Conservation (phyloP, 2,113 vertebrate genomes). For the Cichladusa arquata region DNA sequence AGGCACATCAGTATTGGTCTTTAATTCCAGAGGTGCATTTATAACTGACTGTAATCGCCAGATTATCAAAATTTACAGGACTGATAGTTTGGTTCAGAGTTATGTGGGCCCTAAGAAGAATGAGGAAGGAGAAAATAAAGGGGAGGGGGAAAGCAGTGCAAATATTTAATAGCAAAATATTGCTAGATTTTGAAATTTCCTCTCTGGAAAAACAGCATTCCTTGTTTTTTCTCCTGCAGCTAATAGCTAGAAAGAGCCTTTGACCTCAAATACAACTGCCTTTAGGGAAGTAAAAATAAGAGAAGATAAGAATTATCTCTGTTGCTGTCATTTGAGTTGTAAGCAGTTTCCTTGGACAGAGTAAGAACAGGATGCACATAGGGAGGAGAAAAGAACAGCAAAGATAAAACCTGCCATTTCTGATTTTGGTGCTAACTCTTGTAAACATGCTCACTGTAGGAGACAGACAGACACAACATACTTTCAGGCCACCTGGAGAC, state of each 20-base stretch:
- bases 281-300: neutral
- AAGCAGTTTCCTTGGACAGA: neutral
- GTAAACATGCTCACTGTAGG: conserved; percentile 24
- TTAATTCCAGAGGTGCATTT: neutral
- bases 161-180: neutral
- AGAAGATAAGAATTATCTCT: neutral
- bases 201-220: neutral
- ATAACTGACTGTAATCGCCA: neutral
- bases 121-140: neutral
- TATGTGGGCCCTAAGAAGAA: neutral
- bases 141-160: neutral
- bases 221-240: neutral
- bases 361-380: neutral
- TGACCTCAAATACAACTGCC: neutral
- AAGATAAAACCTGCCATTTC: conserved; percentile 21
- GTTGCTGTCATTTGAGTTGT: neutral
- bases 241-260: neutral
- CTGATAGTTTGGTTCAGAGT: neutral
- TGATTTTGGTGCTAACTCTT: conserved; percentile 32
- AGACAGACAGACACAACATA: conserved; percentile 63
- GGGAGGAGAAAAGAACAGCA: conserved; percentile 32
- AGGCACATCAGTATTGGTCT: neutral
- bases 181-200: neutral
- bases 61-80: neutral
- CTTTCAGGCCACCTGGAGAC: conserved; percentile 57